Evolutionary conservation across 2,888 invertebrate species (phyloP), one percentile per base, ranked within the genome.

Genomic region (Oscheius sp.): DNA sequence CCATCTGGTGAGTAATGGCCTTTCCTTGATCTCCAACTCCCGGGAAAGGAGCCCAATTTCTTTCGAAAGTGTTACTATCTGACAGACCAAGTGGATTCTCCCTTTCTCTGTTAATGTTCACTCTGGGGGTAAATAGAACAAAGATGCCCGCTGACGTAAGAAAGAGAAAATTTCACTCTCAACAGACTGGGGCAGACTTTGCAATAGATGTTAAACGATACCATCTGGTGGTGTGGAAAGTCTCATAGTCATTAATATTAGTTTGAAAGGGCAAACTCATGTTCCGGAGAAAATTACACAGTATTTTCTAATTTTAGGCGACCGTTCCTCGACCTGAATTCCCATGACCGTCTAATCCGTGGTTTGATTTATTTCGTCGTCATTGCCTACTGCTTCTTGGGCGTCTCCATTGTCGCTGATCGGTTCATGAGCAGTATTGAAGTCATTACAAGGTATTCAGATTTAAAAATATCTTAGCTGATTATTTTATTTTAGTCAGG

Each of bases 381-480:
- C 59, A 92, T 99, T 90, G 91, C 94, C 86, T 99, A 97, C 90
- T 92, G 98, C 89, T 99, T 99, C 91, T 94, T 99, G 89, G 99
- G 99, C 72, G 97, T 99, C 58, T 97, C 98, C 84, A 97, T 99
- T 89, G 94, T 98, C 81, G 96, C 98, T 83, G 99, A 99, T 89
- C 93, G 97, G 75, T 99, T 99, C 91, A 99, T 99, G 99, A 95
- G 96, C 53, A 94, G 97, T 86, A 99, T 99, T 89, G 99, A 99
- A 92, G 96, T 96, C 83, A 99, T 99, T 89, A 99, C 98, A 69
- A 85, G 85, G 84, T 84, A 18, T 21, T n/a, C 13, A n/a, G 35
- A 49, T 49, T 49, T 18, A 7, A 49, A 49, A 3, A 5, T 21
- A 3, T 18, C 49, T 18, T 7, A 3, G 18, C 2, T 29, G n/a